Conservation (phyloP, 2,797 vertebrate genomes). For the Chrysocyon brachyurus region DNA sequence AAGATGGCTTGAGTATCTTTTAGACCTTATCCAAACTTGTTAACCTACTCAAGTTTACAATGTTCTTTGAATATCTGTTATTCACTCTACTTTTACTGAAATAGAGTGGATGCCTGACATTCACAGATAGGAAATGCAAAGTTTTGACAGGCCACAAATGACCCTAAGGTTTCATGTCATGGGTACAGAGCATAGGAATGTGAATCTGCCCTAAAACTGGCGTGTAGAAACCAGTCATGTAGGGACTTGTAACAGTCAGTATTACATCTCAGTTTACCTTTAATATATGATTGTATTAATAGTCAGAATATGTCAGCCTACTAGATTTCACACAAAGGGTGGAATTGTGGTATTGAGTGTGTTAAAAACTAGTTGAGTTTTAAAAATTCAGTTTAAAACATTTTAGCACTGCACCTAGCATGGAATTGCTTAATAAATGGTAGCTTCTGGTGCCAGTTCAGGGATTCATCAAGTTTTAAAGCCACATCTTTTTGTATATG, state of each 20-base stretch:
- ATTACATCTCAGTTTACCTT: conserved; percentile 31
- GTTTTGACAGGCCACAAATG: not conserved
- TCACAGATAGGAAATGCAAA: not conserved
- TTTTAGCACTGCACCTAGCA: not conserved
- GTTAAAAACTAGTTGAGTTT: not conserved
- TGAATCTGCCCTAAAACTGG: conserved; percentile 27
- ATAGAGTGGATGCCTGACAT: conserved; percentile 16
- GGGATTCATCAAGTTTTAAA: conserved; percentile 50
- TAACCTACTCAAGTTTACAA: not conserved
- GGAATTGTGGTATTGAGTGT: conserved; percentile 18
- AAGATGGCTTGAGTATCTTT: not conserved
- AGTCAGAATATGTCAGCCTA: not conserved
- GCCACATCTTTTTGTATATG: not conserved
- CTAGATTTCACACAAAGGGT: conserved; percentile 47
- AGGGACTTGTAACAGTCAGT: not conserved
- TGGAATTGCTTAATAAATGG: conserved; percentile 45
- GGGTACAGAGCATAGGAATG: not conserved
- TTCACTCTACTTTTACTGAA: not conserved
- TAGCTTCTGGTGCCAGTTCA: conserved; percentile 3
- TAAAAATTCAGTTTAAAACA: conserved; percentile 36
- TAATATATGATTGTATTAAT: conserved; percentile 1
- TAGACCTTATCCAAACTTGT: not conserved
- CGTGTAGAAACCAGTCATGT: not conserved
- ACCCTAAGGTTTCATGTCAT: not conserved
- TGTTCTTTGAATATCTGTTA: not conserved